phyloP scores from a whole-genome alignment of 2,113 vertebrate species.

The Dunckerocampus dactyliophorus region DNA sequence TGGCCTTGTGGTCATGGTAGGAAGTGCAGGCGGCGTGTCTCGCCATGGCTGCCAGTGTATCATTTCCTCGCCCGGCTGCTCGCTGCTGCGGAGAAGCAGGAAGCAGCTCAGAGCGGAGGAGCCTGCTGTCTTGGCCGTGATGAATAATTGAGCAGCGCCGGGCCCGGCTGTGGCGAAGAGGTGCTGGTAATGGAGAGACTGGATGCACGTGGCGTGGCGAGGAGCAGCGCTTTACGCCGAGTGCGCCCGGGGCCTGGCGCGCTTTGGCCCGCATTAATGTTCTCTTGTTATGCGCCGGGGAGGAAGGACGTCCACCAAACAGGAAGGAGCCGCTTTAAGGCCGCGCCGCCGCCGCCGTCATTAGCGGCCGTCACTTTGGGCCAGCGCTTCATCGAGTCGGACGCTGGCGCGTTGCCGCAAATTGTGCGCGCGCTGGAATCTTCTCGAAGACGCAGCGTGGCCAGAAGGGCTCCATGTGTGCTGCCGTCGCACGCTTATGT shows the following conservation, averaged over 20 bases:
- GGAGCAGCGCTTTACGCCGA: conserved; percentile 46
- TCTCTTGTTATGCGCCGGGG: conserved; percentile 21
- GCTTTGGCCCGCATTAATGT: conserved; percentile 41
- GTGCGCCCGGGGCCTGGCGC: conserved; percentile 32
- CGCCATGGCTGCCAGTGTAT: conserved; percentile 49
- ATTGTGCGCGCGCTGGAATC: conserved; percentile 15
- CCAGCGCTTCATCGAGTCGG: conserved; percentile 22
- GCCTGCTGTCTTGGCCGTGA: conserved; percentile 58
- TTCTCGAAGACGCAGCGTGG: conserved; percentile 5
- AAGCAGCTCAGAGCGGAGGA: conserved; percentile 53
- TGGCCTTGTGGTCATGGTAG: too few species aligned
- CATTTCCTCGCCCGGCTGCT: conserved; percentile 56
- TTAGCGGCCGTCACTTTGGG: conserved; percentile 39
- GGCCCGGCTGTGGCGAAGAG: conserved; percentile 62
- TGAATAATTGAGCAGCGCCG: conserved; percentile 73
- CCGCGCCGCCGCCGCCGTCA: conserved; percentile 15
- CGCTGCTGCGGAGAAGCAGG: conserved; percentile 42
- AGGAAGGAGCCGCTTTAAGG: conserved; percentile 14
- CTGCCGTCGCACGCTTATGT: conserved; percentile 6
- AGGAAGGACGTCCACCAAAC: conserved; percentile 1
- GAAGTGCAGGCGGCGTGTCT: not conserved
- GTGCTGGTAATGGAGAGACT: conserved; percentile 64
- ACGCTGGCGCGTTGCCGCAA: conserved; percentile 10
- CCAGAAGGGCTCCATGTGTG: not conserved
- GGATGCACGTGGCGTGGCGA: conserved; percentile 53